Percentiles rank a stretch among this genome's conserved stretches.
Conservation (phyloP, 2,113 vertebrate genomes). For the Barnardius zonarius region DNA sequence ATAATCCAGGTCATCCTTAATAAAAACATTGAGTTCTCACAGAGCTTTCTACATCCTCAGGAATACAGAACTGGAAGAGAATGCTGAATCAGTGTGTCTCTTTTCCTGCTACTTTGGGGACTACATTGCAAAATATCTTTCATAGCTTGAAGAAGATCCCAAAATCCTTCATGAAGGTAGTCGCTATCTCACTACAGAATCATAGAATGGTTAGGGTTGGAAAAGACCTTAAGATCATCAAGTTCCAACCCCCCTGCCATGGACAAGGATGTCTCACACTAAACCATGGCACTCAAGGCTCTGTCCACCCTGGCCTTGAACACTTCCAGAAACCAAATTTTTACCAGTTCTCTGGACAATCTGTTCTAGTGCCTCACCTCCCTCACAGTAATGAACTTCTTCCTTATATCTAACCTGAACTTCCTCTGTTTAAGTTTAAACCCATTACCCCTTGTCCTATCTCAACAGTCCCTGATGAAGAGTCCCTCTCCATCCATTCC, state of each 20-base stretch:
- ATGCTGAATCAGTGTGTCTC: background rate
- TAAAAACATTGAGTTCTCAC: slow-evolving; percentile 33
- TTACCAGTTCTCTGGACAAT: background rate
- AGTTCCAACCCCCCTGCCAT: background rate
- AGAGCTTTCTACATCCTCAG: slow-evolving; percentile 23
- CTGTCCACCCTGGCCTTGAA: background rate
- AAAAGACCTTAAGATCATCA: background rate
- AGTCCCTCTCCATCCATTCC: background rate
- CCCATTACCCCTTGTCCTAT: background rate
- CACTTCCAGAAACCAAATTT: background rate
- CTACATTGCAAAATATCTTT: background rate
- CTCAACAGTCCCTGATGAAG: background rate
- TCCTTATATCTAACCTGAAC: background rate
- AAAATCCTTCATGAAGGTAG: background rate
- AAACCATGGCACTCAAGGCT: background rate
- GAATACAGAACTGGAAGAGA: slow-evolving; percentile 43
- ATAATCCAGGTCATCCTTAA: slow-evolving; percentile 31
- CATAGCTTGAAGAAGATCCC: background rate
- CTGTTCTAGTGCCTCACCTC: background rate
- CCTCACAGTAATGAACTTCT: background rate
- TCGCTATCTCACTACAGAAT: background rate
- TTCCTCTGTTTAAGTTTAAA: background rate
- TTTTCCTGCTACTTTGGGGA: slow-evolving; percentile 43
- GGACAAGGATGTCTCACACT: background rate
- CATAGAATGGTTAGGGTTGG: background rate